phyloP scores from a whole-genome alignment of 2,888 invertebrate species.

The Trichopria drosophilae region DNA sequence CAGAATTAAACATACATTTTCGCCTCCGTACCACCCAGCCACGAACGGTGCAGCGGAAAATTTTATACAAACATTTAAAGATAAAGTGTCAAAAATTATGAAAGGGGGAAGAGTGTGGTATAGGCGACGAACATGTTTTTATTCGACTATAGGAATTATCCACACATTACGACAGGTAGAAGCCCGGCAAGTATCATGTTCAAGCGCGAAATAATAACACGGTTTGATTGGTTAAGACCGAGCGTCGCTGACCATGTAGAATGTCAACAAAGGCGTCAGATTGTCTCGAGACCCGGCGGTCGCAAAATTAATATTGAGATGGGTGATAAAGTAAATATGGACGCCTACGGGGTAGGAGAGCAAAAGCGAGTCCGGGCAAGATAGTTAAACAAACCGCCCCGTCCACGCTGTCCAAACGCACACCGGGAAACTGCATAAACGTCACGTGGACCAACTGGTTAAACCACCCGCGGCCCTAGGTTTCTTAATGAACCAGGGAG shows the following conservation, averaged over 20 bases:
- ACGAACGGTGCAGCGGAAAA: constrained; percentile 31
- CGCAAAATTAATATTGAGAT: neutral
- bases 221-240: constrained; percentile 5
- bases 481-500: too few species aligned
- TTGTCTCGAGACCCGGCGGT: constrained; percentile 1
- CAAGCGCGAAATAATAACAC: neutral
- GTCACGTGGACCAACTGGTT: constrained; percentile 4
- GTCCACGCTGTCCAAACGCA: constrained; percentile 7
- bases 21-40: constrained; percentile 29
- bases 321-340: constrained; percentile 1
- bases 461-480: too few species aligned
- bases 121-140: constrained; percentile 10
- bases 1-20: constrained; percentile 27
- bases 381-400: neutral
- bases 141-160: constrained; percentile 7
- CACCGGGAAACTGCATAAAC: neutral
- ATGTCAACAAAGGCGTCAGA: neutral
- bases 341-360: constrained; percentile 2
- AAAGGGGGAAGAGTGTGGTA: constrained; percentile 10
- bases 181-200: neutral
- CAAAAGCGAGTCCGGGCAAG: too few species aligned
- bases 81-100: constrained; percentile 20
- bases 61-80: constrained; percentile 23
- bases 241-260: neutral
- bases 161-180: neutral